phyloP scores from a whole-genome alignment of 2,113 vertebrate genomes.

The Serilophus lunatus region DNA sequence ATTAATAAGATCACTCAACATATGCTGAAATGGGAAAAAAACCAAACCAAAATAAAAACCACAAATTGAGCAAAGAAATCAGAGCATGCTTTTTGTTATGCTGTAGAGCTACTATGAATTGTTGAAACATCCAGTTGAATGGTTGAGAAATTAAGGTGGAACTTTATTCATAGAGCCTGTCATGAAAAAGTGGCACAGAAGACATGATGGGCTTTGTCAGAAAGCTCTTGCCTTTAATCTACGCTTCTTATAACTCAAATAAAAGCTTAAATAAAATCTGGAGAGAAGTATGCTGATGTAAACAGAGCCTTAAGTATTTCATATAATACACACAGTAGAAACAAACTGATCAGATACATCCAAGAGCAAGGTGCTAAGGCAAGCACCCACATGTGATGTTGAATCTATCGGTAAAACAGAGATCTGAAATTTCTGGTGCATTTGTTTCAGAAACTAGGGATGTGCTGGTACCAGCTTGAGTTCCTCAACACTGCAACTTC shows the following conservation, averaged over 20 bases:
- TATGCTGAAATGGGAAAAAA: not conserved
- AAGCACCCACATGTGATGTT: not conserved
- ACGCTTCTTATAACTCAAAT: not conserved
- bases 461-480: not conserved
- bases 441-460: not conserved
- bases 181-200: not conserved
- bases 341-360: not conserved
- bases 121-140: not conserved
- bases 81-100: not conserved
- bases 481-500: not conserved
- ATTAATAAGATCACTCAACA: not conserved
- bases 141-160: not conserved
- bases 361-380: not conserved
- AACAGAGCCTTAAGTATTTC: not conserved
- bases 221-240: not conserved
- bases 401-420: not conserved
- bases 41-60: not conserved
- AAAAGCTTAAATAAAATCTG: not conserved
- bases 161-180: not conserved
- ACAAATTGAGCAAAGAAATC: not conserved
- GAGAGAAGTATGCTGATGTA: not conserved
- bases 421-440: not conserved
- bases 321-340: not conserved
- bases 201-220: not conserved
- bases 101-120: not conserved